phyloP scores from a whole-genome alignment of 2,113 vertebrate genomes.

The Willisornis vidua region DNA sequence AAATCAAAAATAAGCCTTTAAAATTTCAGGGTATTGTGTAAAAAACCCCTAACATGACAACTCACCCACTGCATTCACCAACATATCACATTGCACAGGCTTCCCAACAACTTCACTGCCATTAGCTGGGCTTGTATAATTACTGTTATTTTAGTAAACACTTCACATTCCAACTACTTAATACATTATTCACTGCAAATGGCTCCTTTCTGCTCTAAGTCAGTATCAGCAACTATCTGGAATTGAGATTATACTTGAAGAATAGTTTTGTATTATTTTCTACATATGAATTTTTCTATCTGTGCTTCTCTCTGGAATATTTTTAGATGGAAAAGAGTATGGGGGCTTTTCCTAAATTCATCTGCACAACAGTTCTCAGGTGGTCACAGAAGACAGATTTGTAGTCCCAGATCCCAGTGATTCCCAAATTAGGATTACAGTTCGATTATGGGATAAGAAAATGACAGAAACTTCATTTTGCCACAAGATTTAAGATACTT shows the following conservation, averaged over 20 bases:
- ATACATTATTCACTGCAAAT: background rate
- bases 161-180: background rate
- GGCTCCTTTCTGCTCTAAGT: background rate
- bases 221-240: background rate
- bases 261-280: background rate
- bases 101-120: background rate
- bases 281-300: background rate
- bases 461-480: background rate
- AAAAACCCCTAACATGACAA: background rate
- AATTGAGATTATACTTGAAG: background rate
- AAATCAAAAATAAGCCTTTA: background rate
- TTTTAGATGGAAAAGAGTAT: background rate
- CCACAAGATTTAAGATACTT: background rate
- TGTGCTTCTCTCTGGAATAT: background rate
- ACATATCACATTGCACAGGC: background rate
- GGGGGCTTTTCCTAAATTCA: background rate
- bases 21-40: background rate
- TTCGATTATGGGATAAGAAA: background rate
- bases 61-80: background rate
- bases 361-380: background rate
- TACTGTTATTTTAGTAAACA: constrained; percentile 25
- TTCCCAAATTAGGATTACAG: background rate
- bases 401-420: background rate
- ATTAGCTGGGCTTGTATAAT: constrained; percentile 3
- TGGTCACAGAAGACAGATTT: background rate